A percentile compares a stretch with the other conserved stretches of the same genome.
These are phyloP conservation scores for Tetragnatha versicolor DNA, from an alignment of 1,140 invertebrate genomes.

Conservation along the genomic window DNA sequence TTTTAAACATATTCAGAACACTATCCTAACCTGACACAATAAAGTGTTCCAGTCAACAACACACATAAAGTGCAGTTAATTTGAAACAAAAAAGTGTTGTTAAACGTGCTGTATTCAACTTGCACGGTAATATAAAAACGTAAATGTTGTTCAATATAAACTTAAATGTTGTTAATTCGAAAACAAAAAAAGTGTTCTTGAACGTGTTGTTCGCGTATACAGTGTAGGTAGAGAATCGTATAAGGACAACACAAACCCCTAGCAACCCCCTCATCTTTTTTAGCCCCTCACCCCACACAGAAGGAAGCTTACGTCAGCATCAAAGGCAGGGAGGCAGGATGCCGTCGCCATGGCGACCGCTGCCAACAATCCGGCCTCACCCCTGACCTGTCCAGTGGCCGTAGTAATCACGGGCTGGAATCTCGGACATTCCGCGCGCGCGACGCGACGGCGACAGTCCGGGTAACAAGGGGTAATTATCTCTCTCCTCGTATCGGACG, in stretches of 20 bases:
- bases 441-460: slow-evolving; percentile 41
- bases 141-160: no score
- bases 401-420: slow-evolving; percentile 51
- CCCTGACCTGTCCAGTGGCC: slow-evolving; percentile 47
- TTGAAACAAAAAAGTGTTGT: no score
- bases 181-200: no score
- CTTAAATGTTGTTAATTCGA: no score
- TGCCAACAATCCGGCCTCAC: slow-evolving; percentile 52
- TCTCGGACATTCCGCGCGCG: slow-evolving; percentile 48
- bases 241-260: background rate
- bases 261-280: background rate
- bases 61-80: no score
- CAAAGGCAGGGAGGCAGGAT: slow-evolving; percentile 35
- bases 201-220: no score
- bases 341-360: slow-evolving; percentile 45
- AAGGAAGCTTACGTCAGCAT: background rate
- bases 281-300: background rate
- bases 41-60: no score
- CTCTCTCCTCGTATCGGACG: slow-evolving; percentile 37
- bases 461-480: slow-evolving; percentile 54
- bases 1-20: no score
- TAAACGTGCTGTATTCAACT: no score
- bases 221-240: no score
- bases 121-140: no score
- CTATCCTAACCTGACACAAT: no score